Evolutionary conservation across 2,797 vertebrate species (phyloP).

Genomic region (Cephalopachus bancanus): DNA sequence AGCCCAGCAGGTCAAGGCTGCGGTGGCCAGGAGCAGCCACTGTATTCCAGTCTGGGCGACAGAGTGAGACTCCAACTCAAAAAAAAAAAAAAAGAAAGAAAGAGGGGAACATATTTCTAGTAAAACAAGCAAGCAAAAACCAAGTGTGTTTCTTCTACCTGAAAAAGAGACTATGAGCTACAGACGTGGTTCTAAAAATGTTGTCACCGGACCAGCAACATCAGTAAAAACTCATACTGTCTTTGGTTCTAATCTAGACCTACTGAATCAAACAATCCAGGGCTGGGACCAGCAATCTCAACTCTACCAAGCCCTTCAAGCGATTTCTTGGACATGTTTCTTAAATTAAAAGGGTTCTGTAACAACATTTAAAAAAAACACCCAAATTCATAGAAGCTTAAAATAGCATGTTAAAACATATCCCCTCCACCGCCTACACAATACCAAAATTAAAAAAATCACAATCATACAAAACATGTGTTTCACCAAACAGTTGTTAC

Average conservation of each 20-base stretch:
- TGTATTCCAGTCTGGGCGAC: no score
- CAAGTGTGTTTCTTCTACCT: neutral
- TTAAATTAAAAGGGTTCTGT: slow-evolving; percentile 20
- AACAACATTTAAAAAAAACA: neutral
- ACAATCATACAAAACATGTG: neutral
- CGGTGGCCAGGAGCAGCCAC: no score
- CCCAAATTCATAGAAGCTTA: neutral
- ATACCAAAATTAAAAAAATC: neutral
- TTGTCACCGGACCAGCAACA: neutral
- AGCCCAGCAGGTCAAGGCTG: no score
- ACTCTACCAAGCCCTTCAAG: neutral
- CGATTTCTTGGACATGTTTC: slow-evolving; percentile 7
- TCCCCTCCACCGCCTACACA: neutral
- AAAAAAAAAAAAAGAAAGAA: neutral
- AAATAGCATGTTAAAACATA: slow-evolving; percentile 42
- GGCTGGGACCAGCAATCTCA: no score
- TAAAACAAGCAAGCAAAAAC: neutral
- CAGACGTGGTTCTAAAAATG: neutral
- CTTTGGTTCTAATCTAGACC: neutral
- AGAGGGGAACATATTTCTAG: neutral
- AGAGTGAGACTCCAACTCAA: no score
- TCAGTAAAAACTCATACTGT: neutral
- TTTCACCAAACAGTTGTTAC: neutral
- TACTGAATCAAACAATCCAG: neutral
- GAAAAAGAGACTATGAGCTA: slow-evolving; percentile 29